Conservation (phyloP, 2,888 invertebrate species). For the Nomada ferruginata region DNA sequence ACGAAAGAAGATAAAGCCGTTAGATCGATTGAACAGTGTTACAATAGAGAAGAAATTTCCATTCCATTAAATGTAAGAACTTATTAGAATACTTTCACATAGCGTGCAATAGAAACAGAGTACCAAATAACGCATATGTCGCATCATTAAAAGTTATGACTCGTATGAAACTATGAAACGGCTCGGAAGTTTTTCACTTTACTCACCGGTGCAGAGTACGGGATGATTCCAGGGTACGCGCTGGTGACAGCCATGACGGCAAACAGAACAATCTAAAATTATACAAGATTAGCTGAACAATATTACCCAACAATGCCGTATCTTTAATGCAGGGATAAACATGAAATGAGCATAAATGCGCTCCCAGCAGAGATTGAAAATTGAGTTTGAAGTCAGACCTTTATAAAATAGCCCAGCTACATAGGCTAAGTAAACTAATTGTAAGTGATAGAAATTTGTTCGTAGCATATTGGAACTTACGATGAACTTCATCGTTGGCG, state of each 20-base stretch:
- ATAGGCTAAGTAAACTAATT: neutral
- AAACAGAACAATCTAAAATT: conserved; percentile 79
- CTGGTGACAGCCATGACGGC: conserved; percentile 79
- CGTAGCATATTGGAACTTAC: conserved; percentile 76
- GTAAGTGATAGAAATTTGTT: neutral
- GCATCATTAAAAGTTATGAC: neutral
- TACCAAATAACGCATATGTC: neutral
- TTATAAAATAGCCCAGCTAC: too few species aligned
- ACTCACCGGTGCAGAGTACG: conserved; percentile 65
- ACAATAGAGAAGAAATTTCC: neutral
- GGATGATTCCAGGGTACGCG: conserved; percentile 78
- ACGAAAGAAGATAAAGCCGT: neutral
- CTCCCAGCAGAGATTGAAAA: neutral
- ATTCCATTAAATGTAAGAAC: conserved; percentile 3
- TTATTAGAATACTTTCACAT: conserved; percentile 19
- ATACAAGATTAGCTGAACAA: neutral
- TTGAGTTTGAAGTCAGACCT: too few species aligned
- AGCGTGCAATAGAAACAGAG: conserved; percentile 23
- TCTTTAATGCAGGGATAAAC: neutral
- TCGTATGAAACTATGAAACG: neutral
- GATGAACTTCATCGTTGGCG: conserved; percentile 81
- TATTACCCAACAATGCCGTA: neutral
- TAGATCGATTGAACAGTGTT: conserved; percentile 1
- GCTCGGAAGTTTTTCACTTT: neutral
- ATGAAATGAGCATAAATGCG: neutral